Base-by-base conservation (phyloP, 2,888 invertebrate genomes). In the Drosophila robusta region DNA sequence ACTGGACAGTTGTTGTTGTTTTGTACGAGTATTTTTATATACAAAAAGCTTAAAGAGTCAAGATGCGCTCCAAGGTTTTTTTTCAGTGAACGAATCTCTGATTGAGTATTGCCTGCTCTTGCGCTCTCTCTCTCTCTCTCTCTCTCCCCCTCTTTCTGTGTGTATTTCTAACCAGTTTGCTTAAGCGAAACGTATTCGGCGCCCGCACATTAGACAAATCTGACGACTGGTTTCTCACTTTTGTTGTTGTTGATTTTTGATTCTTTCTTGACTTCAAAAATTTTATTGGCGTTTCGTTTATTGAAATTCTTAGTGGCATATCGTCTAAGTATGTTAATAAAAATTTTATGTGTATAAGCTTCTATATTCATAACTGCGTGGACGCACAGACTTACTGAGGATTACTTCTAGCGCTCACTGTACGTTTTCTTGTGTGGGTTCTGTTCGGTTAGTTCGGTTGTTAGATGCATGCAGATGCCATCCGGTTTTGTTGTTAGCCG, bases 41-140 rank as follows among this genome's bases (percentile, higher is more conserved):
- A 16, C 18, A 26, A 9, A n/a, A 16, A 46, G 38, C 70, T 71
- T 64, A 41, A 66, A 74, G 79, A 89, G 80, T 79, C 85, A 81
- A 85, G 89, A 89, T 89, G 89, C 79, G 82, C 88, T 57, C 54
- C 85, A 89, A 89, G 86, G 85, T 73, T 80, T 79, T 68, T 56
- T 16, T 14, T 39, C 39, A 54, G 49, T 54, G 11, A 62, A 62
- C 69, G 32, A 56, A 47, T 60, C 22, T 44, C 38, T 47, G 49
- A 65, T 72, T 77, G 57, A 71, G 46, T 60, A 49, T 56, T 51
- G 26, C 32, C 38, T 5, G 32, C 26, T 38, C 29, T 57, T 22
- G 22, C 22, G 22, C 47, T 44, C 11, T n/a, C 3, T 34, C 39
- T n/a, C 9, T 29, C 11, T 58, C 22, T 41, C 2, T 14, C 1